Evolutionary conservation across 1,140 invertebrate genomes (phyloP).

Genomic region (Heliconius himera): DNA sequence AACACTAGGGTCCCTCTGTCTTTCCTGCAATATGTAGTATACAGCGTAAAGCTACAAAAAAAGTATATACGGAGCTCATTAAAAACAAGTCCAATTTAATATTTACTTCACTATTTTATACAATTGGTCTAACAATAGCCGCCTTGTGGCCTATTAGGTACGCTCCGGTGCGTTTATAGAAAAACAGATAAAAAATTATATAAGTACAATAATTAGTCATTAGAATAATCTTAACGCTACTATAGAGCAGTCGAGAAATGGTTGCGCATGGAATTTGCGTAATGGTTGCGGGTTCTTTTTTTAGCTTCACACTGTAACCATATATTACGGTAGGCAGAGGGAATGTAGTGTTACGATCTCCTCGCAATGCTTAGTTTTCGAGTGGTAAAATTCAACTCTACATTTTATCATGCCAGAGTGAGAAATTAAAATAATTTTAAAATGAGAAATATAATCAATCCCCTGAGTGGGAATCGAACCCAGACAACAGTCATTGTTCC

Average conservation of each 20-base stretch:
- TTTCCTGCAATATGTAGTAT: too few relatives aligned
- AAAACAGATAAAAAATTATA: background rate
- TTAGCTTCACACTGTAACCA: background rate
- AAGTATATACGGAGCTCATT: background rate
- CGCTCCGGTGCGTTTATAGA: background rate
- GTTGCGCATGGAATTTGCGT: background rate
- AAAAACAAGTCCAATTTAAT: background rate
- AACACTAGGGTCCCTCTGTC: background rate
- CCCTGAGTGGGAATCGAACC: too few relatives aligned
- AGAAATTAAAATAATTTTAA: too few relatives aligned
- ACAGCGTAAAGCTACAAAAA: background rate
- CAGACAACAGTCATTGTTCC: too few relatives aligned
- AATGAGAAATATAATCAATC: too few relatives aligned
- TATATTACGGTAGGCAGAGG: too few relatives aligned
- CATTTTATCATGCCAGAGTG: too few relatives aligned
- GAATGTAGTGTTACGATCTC: too few relatives aligned
- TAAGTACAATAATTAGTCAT: background rate
- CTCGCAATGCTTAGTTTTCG: too few relatives aligned
- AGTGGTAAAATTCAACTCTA: too few relatives aligned
- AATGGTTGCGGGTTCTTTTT: background rate
- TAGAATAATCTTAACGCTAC: background rate
- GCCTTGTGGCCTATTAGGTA: background rate
- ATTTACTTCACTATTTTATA: background rate
- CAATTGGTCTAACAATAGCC: background rate
- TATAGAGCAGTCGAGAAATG: too few relatives aligned